Evolutionary conservation across 1,140 invertebrate genomes (phyloP), one percentile per base, ranked within the genome.

Genomic region (Drosophila teissieri): DNA sequence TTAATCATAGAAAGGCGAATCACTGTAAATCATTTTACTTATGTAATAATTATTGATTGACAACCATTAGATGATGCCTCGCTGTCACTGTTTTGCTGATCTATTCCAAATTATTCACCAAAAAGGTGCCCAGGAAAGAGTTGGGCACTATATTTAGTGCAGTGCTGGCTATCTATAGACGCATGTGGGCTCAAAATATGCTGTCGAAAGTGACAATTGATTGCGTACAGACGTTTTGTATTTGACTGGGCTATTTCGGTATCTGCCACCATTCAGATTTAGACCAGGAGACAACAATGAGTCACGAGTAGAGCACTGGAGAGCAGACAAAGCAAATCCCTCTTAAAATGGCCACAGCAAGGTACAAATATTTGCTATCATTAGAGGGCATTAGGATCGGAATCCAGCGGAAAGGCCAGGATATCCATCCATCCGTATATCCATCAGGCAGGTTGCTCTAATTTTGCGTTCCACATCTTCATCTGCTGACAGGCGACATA

Each of bases 181-280:
- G 22, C 53, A 42, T 45, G 55, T 37, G 37, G 40, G 82, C 79
- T 86, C 82, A 86, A 88, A 88, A 86, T 78, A 86, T 64, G 79
- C 62, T 83, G 82, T 86, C 82, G 74, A 88, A 88, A 68, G 75
- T 86, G 82, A 86, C 82, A 86, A 88, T 83, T 86, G 82, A 86
- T 86, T 82, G 70, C 36, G 62, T 63, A 34, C 82, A 86, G 83
- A 79, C 82, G 65, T 67, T 62, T 51, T 56, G 62, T 40, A 44
- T 60, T 14, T 37, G 58, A 22, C 36, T 54, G 56, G 46, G 22
- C 57, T 86, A 86, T 86, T 86, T 88, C 58, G 42, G 58, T 54
- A 14, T 19, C 34, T 37, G 65, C 55, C 65, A 61, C 65, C 77
- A 62, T 65, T 83, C 78, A 76, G 76, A 86, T 79, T 79, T 88